A percentile compares a stretch with the other conserved stretches of the same genome.
Evolutionary conservation across 2,797 vertebrate genomes (phyloP).

Genomic region (Sarcophilus harrisii): DNA sequence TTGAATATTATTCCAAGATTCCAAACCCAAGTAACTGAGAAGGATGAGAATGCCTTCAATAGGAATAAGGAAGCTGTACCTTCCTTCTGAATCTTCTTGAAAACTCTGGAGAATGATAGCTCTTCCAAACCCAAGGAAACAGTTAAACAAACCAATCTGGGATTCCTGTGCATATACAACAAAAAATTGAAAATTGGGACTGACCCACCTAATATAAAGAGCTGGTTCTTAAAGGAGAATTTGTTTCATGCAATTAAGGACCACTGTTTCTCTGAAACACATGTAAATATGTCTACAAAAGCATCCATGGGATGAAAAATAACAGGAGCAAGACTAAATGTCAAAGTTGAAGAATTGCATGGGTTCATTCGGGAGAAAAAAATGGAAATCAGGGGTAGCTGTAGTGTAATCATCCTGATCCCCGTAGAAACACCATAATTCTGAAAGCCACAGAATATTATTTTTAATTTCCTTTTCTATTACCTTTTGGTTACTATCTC

Average conservation of each 20-base stretch:
- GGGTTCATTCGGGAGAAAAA: background rate
- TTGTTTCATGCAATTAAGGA: background rate
- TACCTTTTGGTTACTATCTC: background rate
- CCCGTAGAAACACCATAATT: background rate
- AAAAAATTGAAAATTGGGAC: background rate
- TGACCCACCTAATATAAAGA: background rate
- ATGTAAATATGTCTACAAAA: background rate
- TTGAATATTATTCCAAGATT: background rate
- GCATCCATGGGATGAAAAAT: background rate
- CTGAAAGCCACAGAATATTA: background rate
- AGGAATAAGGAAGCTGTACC: background rate
- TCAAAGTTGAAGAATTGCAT: background rate
- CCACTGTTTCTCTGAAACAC: background rate
- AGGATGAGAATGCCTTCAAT: background rate
- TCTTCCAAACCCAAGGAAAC: background rate
- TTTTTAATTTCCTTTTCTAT: background rate
- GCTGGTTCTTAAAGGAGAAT: background rate
- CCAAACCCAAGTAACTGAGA: background rate
- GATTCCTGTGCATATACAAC: background rate
- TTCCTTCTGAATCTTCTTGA: background rate
- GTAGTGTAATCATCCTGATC: background rate
- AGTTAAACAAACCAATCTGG: background rate
- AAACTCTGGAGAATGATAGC: background rate
- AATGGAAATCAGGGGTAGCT: background rate
- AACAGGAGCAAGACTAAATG: background rate